These are phyloP conservation scores for Calameuta filiformis DNA, from an alignment of 2,888 invertebrate species.

Conservation along the genomic window DNA sequence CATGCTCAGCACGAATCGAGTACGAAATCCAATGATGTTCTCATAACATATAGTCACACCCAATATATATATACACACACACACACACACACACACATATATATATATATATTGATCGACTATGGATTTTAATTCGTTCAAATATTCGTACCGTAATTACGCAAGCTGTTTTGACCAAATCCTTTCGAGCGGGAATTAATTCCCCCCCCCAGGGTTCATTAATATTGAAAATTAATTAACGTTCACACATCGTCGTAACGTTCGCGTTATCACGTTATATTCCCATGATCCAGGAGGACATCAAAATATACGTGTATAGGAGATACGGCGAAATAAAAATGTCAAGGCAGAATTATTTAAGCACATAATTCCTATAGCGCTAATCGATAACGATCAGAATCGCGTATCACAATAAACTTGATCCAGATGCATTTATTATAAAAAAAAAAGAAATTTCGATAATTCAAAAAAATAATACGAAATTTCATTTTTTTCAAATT, in stretches of 20 bases:
- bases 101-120: neutral
- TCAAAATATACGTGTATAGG: neutral
- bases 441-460: neutral
- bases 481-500: neutral
- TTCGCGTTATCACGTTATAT: neutral
- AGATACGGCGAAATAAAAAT: neutral
- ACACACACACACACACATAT: neutral
- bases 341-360: constrained; percentile 16
- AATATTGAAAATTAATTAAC: constrained; percentile 6
- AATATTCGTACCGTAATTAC: neutral
- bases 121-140: neutral
- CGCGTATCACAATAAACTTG: constrained; percentile 13
- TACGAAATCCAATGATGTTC: neutral
- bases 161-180: neutral
- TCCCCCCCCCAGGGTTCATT: neutral
- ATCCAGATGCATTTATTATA: constrained; percentile 20
- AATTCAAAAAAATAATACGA: neutral
- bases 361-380: neutral
- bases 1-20: neutral
- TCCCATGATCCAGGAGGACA: neutral
- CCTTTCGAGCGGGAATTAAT: constrained; percentile 1
- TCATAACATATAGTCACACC: neutral
- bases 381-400: constrained; percentile 15
- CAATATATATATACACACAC: too few relatives aligned
- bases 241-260: neutral